Evolutionary conservation across 2,888 invertebrate species (phyloP).

Genomic region (Macrosoma leucophasiata): DNA sequence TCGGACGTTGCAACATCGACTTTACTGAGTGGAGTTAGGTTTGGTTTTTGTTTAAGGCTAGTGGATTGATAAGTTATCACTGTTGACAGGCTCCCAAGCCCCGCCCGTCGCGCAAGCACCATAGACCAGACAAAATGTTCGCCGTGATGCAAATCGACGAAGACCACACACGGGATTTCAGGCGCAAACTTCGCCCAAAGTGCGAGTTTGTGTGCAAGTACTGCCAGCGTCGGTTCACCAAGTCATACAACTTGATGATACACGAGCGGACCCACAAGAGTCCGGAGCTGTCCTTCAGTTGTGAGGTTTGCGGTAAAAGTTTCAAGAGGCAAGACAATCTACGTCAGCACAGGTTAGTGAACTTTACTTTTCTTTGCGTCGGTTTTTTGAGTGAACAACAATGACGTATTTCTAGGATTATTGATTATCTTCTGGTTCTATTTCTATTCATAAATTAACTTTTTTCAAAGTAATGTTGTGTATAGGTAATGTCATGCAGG

Average conservation of each 20-base stretch:
- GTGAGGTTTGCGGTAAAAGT: conserved; percentile 98
- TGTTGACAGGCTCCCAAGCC: conserved; percentile 65
- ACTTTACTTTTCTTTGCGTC: neutral
- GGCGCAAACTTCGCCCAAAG: conserved; percentile 92
- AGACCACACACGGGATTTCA: conserved; percentile 89
- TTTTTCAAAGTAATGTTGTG: too few relatives aligned
- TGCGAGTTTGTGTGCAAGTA: conserved; percentile 99
- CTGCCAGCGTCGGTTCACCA: conserved; percentile 98
- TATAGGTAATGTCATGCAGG: too few relatives aligned
- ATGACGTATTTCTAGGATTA: too few relatives aligned
- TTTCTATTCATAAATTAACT: too few relatives aligned
- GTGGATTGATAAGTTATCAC: conserved; percentile 55
- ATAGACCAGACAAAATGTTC: conserved; percentile 83
- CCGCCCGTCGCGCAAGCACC: conserved; percentile 69
- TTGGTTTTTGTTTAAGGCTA: too few relatives aligned
- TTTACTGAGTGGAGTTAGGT: too few relatives aligned
- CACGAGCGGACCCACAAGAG: conserved; percentile 99
- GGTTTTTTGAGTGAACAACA: too few relatives aligned
- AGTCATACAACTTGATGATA: conserved; percentile 98
- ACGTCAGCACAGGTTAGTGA: conserved; percentile 91
- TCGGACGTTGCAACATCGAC: too few relatives aligned
- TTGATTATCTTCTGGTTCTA: too few relatives aligned
- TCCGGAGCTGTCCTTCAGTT: conserved; percentile 95
- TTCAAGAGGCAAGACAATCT: conserved; percentile 98
- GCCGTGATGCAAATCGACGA: conserved; percentile 94